phyloP scores from a whole-genome alignment of 2,113 vertebrate genomes.

The Hippolais icterina region DNA sequence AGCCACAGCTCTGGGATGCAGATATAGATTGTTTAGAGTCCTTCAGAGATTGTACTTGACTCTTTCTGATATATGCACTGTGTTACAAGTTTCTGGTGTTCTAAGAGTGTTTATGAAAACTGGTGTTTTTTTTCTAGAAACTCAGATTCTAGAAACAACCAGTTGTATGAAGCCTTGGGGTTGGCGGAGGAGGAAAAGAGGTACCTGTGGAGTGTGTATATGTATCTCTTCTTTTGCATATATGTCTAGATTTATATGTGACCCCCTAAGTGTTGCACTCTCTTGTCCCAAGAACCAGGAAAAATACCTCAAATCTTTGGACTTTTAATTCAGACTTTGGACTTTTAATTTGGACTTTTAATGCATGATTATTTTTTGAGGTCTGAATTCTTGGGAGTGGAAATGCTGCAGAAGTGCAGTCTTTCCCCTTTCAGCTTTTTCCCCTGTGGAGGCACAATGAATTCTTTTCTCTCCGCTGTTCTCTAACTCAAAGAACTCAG shows the following conservation, averaged over 20 bases:
- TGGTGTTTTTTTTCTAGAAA: slow-evolving; percentile 70
- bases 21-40: background rate
- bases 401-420: slow-evolving; percentile 38
- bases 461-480: slow-evolving; percentile 20
- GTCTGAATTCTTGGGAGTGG: slow-evolving; percentile 47
- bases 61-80: slow-evolving; percentile 44
- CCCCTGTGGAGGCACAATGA: slow-evolving; percentile 29
- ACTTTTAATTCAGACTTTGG: background rate
- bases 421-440: slow-evolving; percentile 51
- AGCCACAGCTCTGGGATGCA: background rate
- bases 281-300: slow-evolving; percentile 19
- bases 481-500: background rate
- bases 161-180: slow-evolving; percentile 70
- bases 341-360: background rate
- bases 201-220: slow-evolving; percentile 68
- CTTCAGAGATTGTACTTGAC: slow-evolving; percentile 1
- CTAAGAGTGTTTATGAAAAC: slow-evolving; percentile 65
- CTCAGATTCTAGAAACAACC: slow-evolving; percentile 70
- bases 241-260: slow-evolving; percentile 61
- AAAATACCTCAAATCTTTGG: background rate
- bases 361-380: slow-evolving; percentile 49
- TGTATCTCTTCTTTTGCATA: slow-evolving; percentile 64
- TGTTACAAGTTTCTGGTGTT: slow-evolving; percentile 53
- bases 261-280: slow-evolving; percentile 44
- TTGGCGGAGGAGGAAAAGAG: slow-evolving; percentile 68